These are phyloP conservation scores for Ranitomeya variabilis DNA, from an alignment of 2,113 vertebrate genomes.

Conservation along the genomic window DNA sequence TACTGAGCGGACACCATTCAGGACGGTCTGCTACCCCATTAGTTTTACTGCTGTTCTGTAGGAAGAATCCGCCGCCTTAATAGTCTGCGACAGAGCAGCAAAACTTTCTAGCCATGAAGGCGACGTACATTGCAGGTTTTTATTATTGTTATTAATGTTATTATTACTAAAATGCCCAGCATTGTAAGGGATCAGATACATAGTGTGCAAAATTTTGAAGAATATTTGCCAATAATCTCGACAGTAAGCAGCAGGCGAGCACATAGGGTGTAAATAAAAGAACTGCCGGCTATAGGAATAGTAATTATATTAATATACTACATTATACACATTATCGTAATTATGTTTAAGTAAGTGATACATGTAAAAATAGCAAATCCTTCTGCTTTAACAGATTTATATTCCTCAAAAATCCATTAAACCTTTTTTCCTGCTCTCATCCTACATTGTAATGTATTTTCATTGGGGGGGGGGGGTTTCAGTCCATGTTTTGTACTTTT, in stretches of 20 bases:
- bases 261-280: not conserved
- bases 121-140: not conserved
- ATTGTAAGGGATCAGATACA: not conserved
- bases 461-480: no score
- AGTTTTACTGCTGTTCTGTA: slow-evolving; percentile 27
- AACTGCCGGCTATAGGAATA: no score
- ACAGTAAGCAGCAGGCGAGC: not conserved
- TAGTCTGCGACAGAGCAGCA: not conserved
- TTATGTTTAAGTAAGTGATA: no score
- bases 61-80: not conserved
- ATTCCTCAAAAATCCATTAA: no score
- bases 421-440: no score
- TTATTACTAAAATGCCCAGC: not conserved
- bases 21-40: not conserved
- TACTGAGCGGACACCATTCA: slow-evolving; percentile 4
- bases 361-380: no score
- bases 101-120: not conserved
- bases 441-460: no score
- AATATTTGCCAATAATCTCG: not conserved
- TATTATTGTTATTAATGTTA: not conserved
- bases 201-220: not conserved
- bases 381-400: no score
- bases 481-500: not conserved
- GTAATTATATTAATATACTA: no score
- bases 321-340: no score